Percentiles rank a stretch among this genome's conserved stretches.
These are phyloP conservation scores for Pocota personata DNA, from an alignment of 2,888 invertebrate species.

Conservation along the genomic window DNA sequence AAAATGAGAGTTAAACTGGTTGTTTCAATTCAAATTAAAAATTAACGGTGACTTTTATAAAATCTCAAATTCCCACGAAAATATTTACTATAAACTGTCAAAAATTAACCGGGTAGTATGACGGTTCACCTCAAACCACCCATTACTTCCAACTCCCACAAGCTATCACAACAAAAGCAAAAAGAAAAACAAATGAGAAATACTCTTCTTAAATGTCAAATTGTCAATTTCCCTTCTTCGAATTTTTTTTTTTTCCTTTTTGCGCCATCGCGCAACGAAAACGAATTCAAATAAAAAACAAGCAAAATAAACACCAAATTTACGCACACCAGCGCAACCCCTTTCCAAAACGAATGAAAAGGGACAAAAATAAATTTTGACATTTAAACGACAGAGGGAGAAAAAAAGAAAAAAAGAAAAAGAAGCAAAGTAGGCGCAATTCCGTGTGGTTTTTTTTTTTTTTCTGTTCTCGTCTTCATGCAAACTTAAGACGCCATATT, in stretches of 20 bases:
- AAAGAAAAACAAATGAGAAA: neutral
- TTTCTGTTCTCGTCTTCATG: conserved; percentile 7
- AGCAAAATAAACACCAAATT: conserved; percentile 57
- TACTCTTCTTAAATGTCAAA: conserved; percentile 48
- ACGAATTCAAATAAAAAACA: conserved; percentile 14
- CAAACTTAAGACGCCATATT: conserved; percentile 61
- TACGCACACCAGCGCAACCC: neutral
- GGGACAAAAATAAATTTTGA: conserved; percentile 62
- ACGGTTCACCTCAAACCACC: neutral
- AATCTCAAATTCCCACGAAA: neutral
- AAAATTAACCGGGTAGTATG: neutral
- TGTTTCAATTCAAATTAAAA: too few species aligned
- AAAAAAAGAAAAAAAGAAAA: conserved; percentile 2
- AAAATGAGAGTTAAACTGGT: too few species aligned
- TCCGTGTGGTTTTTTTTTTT: conserved; percentile 15
- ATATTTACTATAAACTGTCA: conserved; percentile 2
- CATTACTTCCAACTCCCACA: neutral
- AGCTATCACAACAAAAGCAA: conserved; percentile 45
- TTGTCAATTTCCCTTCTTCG: neutral
- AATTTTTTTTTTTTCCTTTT: conserved; percentile 1
- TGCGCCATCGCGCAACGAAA: conserved; percentile 38
- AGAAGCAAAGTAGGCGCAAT: conserved; percentile 44
- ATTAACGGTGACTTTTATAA: neutral
- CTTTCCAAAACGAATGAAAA: conserved; percentile 26
- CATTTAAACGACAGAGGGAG: conserved; percentile 57